A percentile compares a stretch with the other conserved stretches of the same genome.
Conservation (phyloP, 2,888 invertebrate genomes). For the Bruchidius siliquastri region DNA sequence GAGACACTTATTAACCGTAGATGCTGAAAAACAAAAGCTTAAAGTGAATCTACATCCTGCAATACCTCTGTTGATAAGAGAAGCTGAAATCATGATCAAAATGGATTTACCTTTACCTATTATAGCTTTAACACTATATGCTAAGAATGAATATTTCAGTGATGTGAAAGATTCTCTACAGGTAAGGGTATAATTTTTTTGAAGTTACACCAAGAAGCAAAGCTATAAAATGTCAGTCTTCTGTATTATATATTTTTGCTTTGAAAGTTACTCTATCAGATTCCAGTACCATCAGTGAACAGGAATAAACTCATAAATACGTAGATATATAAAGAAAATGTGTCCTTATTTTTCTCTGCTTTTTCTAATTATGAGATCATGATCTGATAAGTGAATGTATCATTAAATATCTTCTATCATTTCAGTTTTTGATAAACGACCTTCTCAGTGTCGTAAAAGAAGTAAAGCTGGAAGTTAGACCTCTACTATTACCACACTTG, state of each 20-base stretch:
- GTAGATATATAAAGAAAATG: no score
- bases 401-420: no score
- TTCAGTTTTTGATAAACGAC: constrained; percentile 71
- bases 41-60: constrained; percentile 75
- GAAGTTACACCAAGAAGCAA: no score
- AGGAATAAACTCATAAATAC: no score
- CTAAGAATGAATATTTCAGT: constrained; percentile 72
- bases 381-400: no score
- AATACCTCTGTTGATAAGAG: constrained; percentile 70
- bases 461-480: constrained; percentile 84
- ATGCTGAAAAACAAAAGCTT: constrained; percentile 59
- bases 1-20: constrained; percentile 59
- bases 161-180: constrained; percentile 72
- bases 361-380: no score
- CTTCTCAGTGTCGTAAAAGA: constrained; percentile 67
- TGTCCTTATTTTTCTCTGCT: no score
- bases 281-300: no score
- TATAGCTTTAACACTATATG: constrained; percentile 72
- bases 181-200: no score
- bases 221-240: no score
- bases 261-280: no score
- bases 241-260: no score
- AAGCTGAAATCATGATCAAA: constrained; percentile 81
- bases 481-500: constrained; percentile 82
- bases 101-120: constrained; percentile 77